Percentiles rank a stretch among this genome's conserved stretches.
Conservation (phyloP, 2,113 vertebrate species). For the Glaucidium brasilianum region DNA sequence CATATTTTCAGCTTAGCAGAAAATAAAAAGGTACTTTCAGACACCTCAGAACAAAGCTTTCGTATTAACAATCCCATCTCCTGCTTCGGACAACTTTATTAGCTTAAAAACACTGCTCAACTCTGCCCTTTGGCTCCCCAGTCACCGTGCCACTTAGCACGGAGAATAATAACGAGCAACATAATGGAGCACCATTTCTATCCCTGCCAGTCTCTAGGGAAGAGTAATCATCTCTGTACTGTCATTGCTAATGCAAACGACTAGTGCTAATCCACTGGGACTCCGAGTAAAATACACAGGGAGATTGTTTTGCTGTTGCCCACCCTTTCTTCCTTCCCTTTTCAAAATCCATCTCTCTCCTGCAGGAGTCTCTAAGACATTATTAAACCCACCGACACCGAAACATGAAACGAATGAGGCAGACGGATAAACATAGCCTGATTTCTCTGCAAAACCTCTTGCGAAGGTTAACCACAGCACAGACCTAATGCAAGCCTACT, state of each 20-base stretch:
- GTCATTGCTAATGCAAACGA: slow-evolving; percentile 52
- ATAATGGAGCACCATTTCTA: slow-evolving; percentile 45
- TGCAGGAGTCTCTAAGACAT: not conserved
- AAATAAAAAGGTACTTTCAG: not conserved
- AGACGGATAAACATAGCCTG: not conserved
- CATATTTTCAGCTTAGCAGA: not conserved
- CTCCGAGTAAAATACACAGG: slow-evolving; percentile 5
- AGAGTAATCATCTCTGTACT: slow-evolving; percentile 44
- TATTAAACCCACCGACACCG: not conserved
- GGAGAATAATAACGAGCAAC: slow-evolving; percentile 47
- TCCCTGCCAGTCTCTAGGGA: slow-evolving; percentile 39
- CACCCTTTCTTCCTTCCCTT: not conserved
- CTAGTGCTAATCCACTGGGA: slow-evolving; percentile 9
- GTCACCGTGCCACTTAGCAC: not conserved
- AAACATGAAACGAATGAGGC: not conserved
- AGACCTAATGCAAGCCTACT: not conserved
- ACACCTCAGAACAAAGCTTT: not conserved
- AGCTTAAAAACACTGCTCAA: slow-evolving; percentile 43
- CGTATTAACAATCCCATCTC: not conserved
- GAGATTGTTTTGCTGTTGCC: slow-evolving; percentile 23
- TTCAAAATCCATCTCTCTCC: not conserved
- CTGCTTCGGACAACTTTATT: slow-evolving; percentile 35
- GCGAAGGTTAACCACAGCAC: not conserved
- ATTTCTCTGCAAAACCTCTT: not conserved
- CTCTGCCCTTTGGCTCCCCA: slow-evolving; percentile 32